Evolutionary conservation across 53 echinoderm and acorn worm genomes (phyloP).

Genomic region (Antedon mediterranea): DNA sequence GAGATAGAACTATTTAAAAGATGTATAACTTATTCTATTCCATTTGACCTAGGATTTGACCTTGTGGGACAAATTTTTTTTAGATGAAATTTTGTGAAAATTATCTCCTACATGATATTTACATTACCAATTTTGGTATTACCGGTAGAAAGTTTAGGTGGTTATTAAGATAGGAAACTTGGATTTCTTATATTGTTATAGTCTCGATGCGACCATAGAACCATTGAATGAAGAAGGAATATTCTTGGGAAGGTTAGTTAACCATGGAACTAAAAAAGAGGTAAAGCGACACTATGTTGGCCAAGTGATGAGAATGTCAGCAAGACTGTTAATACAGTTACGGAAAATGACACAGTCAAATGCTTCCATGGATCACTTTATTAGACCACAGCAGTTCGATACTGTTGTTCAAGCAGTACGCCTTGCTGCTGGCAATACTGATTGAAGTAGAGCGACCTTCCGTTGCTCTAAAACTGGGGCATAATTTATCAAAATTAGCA

Average conservation of each 20-base stretch:
- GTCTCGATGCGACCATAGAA: conserved; percentile 21
- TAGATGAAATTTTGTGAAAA: no score
- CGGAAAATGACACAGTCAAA: not conserved
- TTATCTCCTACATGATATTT: no score
- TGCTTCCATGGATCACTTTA: conserved; percentile 6
- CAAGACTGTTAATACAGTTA: conserved; percentile 5
- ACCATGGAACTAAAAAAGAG: conserved; percentile 5
- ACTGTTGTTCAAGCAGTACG: not conserved
- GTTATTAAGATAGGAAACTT: no score
- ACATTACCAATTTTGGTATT: no score
- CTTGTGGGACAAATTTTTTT: no score
- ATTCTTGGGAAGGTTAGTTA: conserved; percentile 9
- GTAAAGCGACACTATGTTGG: conserved; percentile 7
- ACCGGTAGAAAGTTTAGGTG: no score
- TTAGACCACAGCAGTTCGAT: conserved; percentile 19
- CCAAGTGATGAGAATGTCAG: conserved; percentile 12
- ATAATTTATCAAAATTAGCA: conserved; percentile 13
- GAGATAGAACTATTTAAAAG: no score
- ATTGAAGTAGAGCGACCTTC: conserved; percentile 19
- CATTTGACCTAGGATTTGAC: no score
- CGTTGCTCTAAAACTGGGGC: conserved; percentile 22
- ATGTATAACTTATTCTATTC: no score
- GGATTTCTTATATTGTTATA: not conserved
- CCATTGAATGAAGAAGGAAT: not conserved
- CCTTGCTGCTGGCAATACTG: not conserved